These are phyloP conservation scores for Nothobranchius furzeri DNA, from an alignment of 2,113 vertebrate species.

Conservation along the genomic window DNA sequence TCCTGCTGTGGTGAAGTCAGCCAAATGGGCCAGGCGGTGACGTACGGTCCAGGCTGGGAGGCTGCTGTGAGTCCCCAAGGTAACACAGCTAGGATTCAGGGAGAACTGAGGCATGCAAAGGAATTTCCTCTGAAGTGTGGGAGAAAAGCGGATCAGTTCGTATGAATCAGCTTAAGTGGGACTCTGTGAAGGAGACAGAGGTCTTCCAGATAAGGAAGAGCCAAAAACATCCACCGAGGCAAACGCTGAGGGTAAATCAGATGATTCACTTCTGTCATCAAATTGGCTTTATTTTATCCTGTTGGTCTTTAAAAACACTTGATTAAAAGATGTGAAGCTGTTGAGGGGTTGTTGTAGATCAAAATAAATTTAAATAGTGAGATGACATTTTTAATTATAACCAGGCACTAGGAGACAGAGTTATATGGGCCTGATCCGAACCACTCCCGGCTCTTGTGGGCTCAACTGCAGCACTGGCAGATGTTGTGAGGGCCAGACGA, in stretches of 20 bases:
- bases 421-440: neutral
- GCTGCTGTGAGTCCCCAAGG: constrained; percentile 39
- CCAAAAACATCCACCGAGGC: neutral
- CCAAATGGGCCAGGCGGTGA: constrained; percentile 36
- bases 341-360: neutral
- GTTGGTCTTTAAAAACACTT: neutral
- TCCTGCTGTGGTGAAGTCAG: constrained; percentile 26
- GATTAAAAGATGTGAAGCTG: neutral
- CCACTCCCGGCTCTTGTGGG: neutral
- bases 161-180: constrained; percentile 20
- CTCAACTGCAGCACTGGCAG: neutral
- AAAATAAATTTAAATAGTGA: neutral
- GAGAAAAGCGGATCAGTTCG: constrained; percentile 13
- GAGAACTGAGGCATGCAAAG: constrained; percentile 25
- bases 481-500: neutral
- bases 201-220: neutral
- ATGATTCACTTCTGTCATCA: neutral
- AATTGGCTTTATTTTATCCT: neutral
- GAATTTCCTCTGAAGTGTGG: constrained; percentile 49
- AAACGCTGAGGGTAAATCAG: neutral
- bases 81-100: constrained; percentile 21
- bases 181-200: neutral
- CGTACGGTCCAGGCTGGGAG: constrained; percentile 24
- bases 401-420: neutral
- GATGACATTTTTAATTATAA: neutral